Percentiles rank a stretch among this genome's conserved stretches.
Conservation (phyloP, 2,113 vertebrate species). For the Lagopus muta region DNA sequence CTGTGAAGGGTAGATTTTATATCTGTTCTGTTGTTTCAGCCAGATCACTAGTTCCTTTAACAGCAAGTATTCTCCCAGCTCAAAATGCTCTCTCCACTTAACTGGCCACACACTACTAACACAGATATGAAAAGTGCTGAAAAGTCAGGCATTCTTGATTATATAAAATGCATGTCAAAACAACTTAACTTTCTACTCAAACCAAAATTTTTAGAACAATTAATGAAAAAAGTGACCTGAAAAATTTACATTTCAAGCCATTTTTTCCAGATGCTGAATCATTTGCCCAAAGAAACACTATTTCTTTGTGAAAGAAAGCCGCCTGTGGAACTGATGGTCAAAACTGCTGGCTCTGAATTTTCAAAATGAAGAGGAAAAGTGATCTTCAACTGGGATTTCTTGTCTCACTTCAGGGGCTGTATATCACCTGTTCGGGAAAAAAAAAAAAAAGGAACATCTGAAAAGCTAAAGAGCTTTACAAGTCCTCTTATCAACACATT, state of each 20-base stretch:
- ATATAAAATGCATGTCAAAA: conserved; percentile 48
- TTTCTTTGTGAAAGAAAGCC: conserved; percentile 37
- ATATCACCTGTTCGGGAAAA: conserved; percentile 70
- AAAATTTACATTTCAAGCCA: conserved; percentile 46
- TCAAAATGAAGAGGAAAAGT: conserved; percentile 64
- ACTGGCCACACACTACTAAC: conserved; percentile 44
- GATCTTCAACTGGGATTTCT: conserved; percentile 62
- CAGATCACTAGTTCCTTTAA: conserved; percentile 9
- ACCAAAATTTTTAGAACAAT: conserved; percentile 24
- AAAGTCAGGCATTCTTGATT: conserved; percentile 33
- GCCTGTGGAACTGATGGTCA: conserved; percentile 10
- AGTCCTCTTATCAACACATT: neutral
- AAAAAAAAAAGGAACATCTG: conserved; percentile 45
- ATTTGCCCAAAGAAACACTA: conserved; percentile 22
- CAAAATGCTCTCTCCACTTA: conserved; percentile 18
- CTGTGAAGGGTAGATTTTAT: conserved; percentile 45
- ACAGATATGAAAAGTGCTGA: conserved; percentile 61
- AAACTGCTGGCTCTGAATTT: conserved; percentile 62
- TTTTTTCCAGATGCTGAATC: conserved; percentile 25
- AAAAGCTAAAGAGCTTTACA: neutral
- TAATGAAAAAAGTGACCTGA: conserved; percentile 8
- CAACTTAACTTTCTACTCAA: conserved; percentile 21
- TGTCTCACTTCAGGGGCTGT: neutral
- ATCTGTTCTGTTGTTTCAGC: conserved; percentile 15
- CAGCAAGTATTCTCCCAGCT: conserved; percentile 15